These are phyloP conservation scores for Polyodon spathula DNA, from an alignment of 2,113 vertebrate species.

Conservation along the genomic window DNA sequence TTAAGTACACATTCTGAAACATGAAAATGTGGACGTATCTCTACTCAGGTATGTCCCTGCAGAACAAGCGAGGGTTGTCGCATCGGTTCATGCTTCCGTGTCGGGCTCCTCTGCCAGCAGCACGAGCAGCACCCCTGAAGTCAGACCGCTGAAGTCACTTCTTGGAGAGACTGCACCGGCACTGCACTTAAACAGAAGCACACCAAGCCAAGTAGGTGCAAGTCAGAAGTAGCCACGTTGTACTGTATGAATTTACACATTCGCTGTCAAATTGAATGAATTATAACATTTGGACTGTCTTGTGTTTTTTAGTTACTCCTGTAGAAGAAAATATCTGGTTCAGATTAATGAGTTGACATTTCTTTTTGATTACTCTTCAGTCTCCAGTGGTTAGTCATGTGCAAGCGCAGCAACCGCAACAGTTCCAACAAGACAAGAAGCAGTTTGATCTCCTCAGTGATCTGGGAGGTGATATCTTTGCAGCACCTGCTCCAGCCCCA, in stretches of 20 bases:
- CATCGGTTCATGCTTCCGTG: slow-evolving; percentile 87
- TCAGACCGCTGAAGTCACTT: slow-evolving; percentile 85
- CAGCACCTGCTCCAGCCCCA: slow-evolving; percentile 51
- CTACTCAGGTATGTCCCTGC: slow-evolving; percentile 81
- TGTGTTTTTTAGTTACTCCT: too few species aligned
- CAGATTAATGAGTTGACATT: slow-evolving; percentile 51
- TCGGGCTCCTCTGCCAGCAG: slow-evolving; percentile 97
- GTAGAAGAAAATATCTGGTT: too few species aligned
- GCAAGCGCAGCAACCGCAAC: slow-evolving; percentile 62
- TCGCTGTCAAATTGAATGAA: neutral
- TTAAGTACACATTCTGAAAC: too few species aligned
- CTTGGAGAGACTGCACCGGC: slow-evolving; percentile 77
- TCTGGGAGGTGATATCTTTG: slow-evolving; percentile 94
- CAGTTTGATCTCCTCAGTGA: slow-evolving; percentile 93
- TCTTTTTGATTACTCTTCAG: slow-evolving; percentile 27
- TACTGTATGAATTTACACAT: neutral
- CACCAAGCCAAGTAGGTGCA: slow-evolving; percentile 79
- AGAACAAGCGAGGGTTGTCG: slow-evolving; percentile 87
- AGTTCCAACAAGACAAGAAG: slow-evolving; percentile 81
- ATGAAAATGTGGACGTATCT: neutral
- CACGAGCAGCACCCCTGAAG: slow-evolving; percentile 94
- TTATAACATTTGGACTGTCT: too few species aligned
- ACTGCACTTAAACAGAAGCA: slow-evolving; percentile 85
- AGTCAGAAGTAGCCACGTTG: neutral
- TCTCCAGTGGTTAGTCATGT: slow-evolving; percentile 70